A percentile compares a stretch with the other conserved stretches of the same genome.
phyloP scores from a whole-genome alignment of 2,797 vertebrate species.

The Eulemur mongoz region DNA sequence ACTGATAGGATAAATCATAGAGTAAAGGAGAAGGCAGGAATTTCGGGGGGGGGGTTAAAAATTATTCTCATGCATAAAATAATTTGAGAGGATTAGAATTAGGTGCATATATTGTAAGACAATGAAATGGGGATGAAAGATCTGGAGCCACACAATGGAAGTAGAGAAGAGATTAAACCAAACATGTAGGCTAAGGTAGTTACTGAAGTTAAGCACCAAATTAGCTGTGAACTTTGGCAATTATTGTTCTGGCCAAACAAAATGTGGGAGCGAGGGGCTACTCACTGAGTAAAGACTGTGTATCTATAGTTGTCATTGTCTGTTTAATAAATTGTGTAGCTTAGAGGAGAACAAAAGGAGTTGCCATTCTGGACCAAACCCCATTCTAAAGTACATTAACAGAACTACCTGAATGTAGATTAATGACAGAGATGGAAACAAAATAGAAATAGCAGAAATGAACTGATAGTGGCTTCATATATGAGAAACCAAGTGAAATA shows the following conservation, averaged over 20 bases:
- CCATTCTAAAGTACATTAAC: background rate
- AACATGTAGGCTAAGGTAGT: background rate
- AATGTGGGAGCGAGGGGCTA: background rate
- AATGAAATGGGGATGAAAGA: slow-evolving; percentile 8
- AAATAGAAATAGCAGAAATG: slow-evolving; percentile 37
- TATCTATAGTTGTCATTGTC: background rate
- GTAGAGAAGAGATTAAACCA: slow-evolving; percentile 1
- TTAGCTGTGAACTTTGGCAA: background rate
- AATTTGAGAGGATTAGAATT: slow-evolving; percentile 49
- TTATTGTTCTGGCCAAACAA: background rate
- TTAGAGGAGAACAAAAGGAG: background rate
- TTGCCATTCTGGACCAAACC: background rate
- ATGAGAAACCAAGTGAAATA: slow-evolving; percentile 40
- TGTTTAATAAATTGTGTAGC: background rate
- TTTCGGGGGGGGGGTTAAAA: background rate
- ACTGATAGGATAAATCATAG: slow-evolving; percentile 51
- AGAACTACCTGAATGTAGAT: background rate
- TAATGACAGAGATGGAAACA: background rate
- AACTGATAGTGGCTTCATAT: background rate
- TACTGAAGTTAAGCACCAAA: background rate
- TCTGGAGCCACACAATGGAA: background rate
- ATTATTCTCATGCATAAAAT: slow-evolving; percentile 46
- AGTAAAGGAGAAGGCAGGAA: slow-evolving; percentile 33
- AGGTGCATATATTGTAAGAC: slow-evolving; percentile 1
- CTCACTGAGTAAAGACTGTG: background rate